Evolutionary conservation across 2,888 invertebrate genomes (phyloP).

Genomic region (Torymus tubicola): DNA sequence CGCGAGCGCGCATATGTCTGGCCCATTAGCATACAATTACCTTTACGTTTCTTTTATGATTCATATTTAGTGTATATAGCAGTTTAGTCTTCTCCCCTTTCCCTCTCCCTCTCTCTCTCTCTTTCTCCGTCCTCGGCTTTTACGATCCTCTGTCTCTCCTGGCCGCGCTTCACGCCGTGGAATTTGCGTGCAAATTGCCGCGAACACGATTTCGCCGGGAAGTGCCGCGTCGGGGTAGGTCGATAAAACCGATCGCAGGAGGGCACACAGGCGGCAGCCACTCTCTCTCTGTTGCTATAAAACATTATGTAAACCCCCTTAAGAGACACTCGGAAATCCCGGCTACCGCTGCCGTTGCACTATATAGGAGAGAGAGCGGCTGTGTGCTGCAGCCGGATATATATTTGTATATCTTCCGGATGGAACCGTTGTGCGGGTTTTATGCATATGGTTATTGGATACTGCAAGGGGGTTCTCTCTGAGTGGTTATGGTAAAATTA

Average conservation of each 20-base stretch:
- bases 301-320: conserved; percentile 49
- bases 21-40: conserved; percentile 72
- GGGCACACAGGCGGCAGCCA: too few species aligned
- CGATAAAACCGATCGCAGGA: conserved; percentile 51
- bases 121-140: conserved; percentile 15
- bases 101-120: conserved; percentile 4
- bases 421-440: too few species aligned
- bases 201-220: conserved; percentile 31
- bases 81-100: conserved; percentile 12
- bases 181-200: conserved; percentile 56
- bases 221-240: conserved; percentile 13
- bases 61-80: conserved; percentile 67
- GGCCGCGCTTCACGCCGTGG: conserved; percentile 13
- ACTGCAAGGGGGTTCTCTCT: too few species aligned
- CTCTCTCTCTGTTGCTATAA: conserved; percentile 41
- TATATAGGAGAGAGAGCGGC: too few species aligned
- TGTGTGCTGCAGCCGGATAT: too few species aligned
- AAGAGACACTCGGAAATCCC: conserved; percentile 38
- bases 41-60: conserved; percentile 70
- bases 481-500: too few species aligned
- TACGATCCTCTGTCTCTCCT: conserved; percentile 2
- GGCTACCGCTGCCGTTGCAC: background rate
- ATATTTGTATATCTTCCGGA: too few species aligned
- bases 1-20: conserved; percentile 65
- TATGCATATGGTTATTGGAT: too few species aligned